Conservation (phyloP, 2,888 invertebrate genomes). For the Apantesis nais region DNA sequence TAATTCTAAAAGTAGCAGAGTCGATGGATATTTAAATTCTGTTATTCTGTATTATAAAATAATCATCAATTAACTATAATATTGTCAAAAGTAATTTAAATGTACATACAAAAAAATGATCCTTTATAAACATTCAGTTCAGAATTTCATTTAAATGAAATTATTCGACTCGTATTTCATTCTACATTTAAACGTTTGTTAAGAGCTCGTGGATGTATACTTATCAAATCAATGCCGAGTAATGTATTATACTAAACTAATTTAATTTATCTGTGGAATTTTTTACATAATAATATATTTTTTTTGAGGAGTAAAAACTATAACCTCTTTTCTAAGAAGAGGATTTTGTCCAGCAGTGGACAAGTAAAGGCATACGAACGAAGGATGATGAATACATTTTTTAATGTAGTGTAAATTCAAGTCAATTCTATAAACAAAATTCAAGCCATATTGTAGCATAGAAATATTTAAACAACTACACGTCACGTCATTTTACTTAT, state of each 20-base stretch:
- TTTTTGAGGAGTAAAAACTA: neutral
- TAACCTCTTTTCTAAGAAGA: neutral
- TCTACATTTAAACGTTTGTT: conserved; percentile 14
- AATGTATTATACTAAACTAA: neutral
- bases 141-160: neutral
- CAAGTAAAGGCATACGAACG: too few species aligned
- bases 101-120: neutral
- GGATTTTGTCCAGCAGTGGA: too few species aligned
- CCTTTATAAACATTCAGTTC: neutral
- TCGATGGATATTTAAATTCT: neutral
- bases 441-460: too few species aligned
- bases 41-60: neutral
- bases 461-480: conserved; percentile 2
- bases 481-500: conserved; percentile 7
- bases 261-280: neutral
- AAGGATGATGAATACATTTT: too few species aligned
- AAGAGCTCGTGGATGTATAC: neutral
- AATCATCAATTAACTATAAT: neutral
- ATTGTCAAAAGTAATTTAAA: neutral
- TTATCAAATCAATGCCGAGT: neutral
- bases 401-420: neutral
- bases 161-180: neutral
- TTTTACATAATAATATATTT: neutral
- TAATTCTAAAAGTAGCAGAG: too few species aligned
- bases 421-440: neutral